Evolutionary conservation across 2,113 vertebrate genomes (phyloP), one percentile per base, ranked within the genome.

Genomic region (Pelodiscus sinensis): DNA sequence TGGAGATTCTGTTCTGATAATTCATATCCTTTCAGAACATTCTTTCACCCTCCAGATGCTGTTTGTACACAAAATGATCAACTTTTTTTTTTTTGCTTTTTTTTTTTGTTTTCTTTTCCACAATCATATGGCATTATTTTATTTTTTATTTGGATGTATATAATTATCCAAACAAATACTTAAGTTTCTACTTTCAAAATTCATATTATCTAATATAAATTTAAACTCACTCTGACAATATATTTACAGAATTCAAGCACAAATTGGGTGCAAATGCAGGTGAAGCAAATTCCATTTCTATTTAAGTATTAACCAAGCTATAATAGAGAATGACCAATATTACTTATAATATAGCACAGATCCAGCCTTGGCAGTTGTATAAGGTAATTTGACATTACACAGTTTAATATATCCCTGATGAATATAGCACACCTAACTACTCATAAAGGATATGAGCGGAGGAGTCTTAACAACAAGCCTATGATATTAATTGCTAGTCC

Each of bases 211-310:
- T 79, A 89, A 89, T 35, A 4, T 4, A 81, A 19, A 8, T 2
- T 86, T 95, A 95, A 95, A 81, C n/a, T 68, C 78, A 19, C 52
- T 44, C 44, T 44, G 44, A 44, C 44, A 24, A 87, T 84, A 87
- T 86, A 84, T 92, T 95, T 96, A 87, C 85, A 91, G 92, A 94
- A 79, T 50, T 50, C 55, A 52, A 73, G 31, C 50, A 94, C 55
- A 97, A 95, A 95, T 9, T 25, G 54, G 50, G 86, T 92, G 91
- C 85, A 95, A 95, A 92, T 87, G 95, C 94, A 95, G 84, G 89
- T 95, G 92, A 92, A 91, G 50, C 52, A 86, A 19, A 82, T 27
- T 92, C 78, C 56, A 44, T 82, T 62, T 82, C 51, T 60, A 88
- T 85, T 4, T 1, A 92, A 54, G 51, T 88, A 94, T 94, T 94